phyloP scores from a whole-genome alignment of 2,888 invertebrate genomes.

The Drosophila demipolita region DNA sequence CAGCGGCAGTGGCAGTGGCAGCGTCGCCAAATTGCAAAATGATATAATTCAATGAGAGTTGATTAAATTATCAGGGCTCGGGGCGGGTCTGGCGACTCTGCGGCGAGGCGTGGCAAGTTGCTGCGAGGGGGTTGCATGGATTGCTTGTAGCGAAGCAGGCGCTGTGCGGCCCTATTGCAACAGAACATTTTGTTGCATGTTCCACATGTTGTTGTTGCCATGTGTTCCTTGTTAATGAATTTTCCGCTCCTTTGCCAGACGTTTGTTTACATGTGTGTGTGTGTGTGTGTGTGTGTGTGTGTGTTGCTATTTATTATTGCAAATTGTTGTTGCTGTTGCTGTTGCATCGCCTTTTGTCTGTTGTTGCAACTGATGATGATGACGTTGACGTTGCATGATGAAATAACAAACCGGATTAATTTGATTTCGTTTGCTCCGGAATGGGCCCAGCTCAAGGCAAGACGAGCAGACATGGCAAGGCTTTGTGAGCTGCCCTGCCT shows the following conservation, averaged over 20 bases:
- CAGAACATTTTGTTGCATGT: conserved; percentile 30
- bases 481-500: conserved; percentile 37
- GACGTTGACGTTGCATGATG: conserved; percentile 80
- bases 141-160: conserved; percentile 24
- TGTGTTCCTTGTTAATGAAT: conserved; percentile 79
- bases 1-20: conserved; percentile 32
- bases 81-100: conserved; percentile 5
- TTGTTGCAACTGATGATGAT: conserved; percentile 78
- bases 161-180: conserved; percentile 41
- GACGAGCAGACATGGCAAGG: conserved; percentile 12
- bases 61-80: conserved; percentile 78
- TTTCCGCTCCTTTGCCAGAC: conserved; percentile 77
- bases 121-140: conserved; percentile 16
- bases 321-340: conserved; percentile 64
- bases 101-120: background rate
- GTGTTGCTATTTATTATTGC: conserved; percentile 75
- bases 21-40: conserved; percentile 74
- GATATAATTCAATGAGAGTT: conserved; percentile 82
- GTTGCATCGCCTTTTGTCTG: conserved; percentile 70
- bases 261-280: conserved; percentile 56
- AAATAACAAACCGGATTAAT: conserved; percentile 83
- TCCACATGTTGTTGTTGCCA: conserved; percentile 40
- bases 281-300: conserved; percentile 21
- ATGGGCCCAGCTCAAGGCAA: conserved; percentile 19
- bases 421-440: conserved; percentile 72